phyloP scores from a whole-genome alignment of 2,113 vertebrate genomes.

The Pelecanoides urinatrix region DNA sequence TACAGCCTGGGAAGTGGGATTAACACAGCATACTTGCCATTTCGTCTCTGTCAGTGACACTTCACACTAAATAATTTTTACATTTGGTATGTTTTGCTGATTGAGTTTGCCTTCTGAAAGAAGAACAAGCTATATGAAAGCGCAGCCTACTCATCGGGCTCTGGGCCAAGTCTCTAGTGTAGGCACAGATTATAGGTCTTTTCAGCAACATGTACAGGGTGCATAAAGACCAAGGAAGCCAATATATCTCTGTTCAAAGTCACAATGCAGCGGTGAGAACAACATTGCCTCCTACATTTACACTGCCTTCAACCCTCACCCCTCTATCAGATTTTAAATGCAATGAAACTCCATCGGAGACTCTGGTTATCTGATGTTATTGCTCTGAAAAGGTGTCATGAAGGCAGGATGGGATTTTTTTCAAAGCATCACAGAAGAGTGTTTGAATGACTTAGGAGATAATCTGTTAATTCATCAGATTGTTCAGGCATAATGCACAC shows the following conservation, averaged over 20 bases:
- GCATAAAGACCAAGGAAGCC: not conserved
- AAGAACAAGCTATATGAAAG: not conserved
- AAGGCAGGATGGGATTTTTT: not conserved
- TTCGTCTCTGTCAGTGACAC: conserved; percentile 7
- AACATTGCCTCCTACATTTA: not conserved
- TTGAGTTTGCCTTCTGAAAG: not conserved
- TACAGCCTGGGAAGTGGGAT: conserved; percentile 8
- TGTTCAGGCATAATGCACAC: conserved; percentile 13
- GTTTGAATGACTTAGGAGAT: conserved; percentile 4
- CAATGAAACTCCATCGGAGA: not conserved
- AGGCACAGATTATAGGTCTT: not conserved
- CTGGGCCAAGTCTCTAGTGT: not conserved
- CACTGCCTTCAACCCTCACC: not conserved
- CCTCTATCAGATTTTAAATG: not conserved
- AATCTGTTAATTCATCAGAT: conserved; percentile 39
- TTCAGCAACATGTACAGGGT: not conserved
- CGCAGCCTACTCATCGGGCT: not conserved
- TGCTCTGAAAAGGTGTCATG: not conserved
- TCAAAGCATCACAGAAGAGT: not conserved
- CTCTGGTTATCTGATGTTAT: not conserved
- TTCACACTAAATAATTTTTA: not conserved
- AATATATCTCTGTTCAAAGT: not conserved
- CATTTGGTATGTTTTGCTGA: not conserved
- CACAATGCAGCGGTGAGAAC: not conserved
- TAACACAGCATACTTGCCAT: not conserved